Conservation (phyloP, 2,888 invertebrate genomes). For the Anthoptus insignis region DNA sequence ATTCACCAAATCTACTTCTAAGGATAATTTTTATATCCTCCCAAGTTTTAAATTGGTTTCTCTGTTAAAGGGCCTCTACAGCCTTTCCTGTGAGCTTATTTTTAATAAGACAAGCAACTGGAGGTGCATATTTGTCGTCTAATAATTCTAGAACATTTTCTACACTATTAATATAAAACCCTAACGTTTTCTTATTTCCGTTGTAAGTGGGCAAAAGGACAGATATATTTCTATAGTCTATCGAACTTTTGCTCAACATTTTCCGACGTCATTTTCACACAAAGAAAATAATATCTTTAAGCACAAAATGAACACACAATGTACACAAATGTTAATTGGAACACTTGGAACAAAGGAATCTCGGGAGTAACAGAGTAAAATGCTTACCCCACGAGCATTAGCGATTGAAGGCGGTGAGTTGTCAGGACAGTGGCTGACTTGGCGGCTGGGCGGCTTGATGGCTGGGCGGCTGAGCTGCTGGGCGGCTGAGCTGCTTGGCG, state of each 20-base stretch:
- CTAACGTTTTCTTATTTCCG: constrained; percentile 49
- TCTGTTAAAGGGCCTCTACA: constrained; percentile 41
- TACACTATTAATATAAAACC: constrained; percentile 48
- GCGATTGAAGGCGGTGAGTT: constrained; percentile 11
- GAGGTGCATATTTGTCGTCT: constrained; percentile 33
- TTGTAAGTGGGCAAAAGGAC: constrained; percentile 49
- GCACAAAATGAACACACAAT: not conserved
- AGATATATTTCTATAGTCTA: constrained; percentile 5
- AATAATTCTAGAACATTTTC: constrained; percentile 47
- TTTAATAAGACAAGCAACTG: constrained; percentile 47
- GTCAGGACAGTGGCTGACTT: not conserved
- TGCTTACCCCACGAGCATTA: constrained; percentile 49
- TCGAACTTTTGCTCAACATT: constrained; percentile 4
- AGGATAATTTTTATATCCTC: constrained; percentile 40
- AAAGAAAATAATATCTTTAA: not conserved
- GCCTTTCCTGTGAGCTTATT: constrained; percentile 48
- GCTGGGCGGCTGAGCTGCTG: not conserved
- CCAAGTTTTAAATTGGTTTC: constrained; percentile 13
- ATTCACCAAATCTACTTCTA: constrained; percentile 46
- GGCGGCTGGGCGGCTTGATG: not conserved
- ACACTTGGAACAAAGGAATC: constrained; percentile 21
- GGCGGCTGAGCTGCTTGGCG: not conserved
- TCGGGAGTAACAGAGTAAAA: constrained; percentile 41
- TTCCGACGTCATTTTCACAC: constrained; percentile 32
- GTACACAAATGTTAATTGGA: constrained; percentile 7